A percentile compares a stretch with the other conserved stretches of the same genome.
Conservation (phyloP, 2,113 vertebrate genomes). For the Rhabdornis inornatus region DNA sequence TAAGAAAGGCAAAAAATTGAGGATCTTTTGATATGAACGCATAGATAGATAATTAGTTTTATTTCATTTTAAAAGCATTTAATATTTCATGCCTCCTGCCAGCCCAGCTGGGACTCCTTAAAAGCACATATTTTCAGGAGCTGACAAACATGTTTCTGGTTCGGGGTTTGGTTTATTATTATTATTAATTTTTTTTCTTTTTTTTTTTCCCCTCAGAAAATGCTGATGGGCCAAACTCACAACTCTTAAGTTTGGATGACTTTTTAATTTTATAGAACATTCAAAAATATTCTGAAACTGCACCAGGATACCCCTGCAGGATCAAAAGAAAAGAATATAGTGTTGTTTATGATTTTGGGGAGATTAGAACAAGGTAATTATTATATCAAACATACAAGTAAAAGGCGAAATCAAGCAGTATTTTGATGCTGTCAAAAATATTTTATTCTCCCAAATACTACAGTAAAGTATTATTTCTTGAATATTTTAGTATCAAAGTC, state of each 20-base stretch:
- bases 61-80: background rate
- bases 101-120: background rate
- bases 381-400: background rate
- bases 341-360: background rate
- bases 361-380: background rate
- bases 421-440: background rate
- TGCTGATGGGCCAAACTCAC: background rate
- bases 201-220: background rate
- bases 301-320: background rate
- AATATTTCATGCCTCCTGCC: conserved; percentile 9
- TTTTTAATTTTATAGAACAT: background rate
- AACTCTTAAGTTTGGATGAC: background rate
- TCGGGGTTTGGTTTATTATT: accelerated
- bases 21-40: background rate
- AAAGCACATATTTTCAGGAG: background rate
- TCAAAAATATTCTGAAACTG: background rate
- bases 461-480: background rate
- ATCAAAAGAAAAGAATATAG: background rate
- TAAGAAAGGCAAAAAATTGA: background rate
- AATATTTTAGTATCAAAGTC: background rate
- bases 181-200: background rate
- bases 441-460: background rate
- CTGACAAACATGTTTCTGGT: background rate
- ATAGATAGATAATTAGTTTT: background rate
- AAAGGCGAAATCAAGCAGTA: background rate